A percentile compares a stretch with the other conserved stretches of the same genome.
Conservation (phyloP, 1,140 invertebrate species). For the Drosophila sulfurigaster region DNA sequence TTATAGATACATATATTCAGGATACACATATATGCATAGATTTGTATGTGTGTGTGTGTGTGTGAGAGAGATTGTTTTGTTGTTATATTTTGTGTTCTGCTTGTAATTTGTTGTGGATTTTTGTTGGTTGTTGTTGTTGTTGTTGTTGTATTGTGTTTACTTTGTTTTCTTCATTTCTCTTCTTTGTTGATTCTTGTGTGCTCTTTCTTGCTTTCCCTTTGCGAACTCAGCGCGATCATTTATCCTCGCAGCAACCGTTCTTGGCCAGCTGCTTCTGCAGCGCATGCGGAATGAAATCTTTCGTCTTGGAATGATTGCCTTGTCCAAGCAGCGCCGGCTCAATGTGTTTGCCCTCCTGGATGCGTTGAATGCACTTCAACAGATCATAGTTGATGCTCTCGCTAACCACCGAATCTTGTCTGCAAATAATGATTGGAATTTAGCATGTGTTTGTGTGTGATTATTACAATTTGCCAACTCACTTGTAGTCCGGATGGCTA, state of each 20-base stretch:
- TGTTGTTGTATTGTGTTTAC: neutral
- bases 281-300: constrained; percentile 90
- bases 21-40: constrained; percentile 11
- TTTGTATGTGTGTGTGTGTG: constrained; percentile 4
- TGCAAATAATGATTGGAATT: constrained; percentile 25
- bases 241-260: constrained; percentile 79
- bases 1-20: constrained; percentile 15
- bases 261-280: constrained; percentile 81
- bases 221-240: constrained; percentile 73
- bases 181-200: neutral
- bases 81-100: constrained; percentile 1
- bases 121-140: neutral
- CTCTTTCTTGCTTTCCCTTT: neutral
- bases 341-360: constrained; percentile 89
- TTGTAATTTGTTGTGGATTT: neutral
- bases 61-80: constrained; percentile 27
- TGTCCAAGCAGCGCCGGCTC: constrained; percentile 92
- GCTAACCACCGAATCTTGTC: constrained; percentile 93
- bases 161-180: neutral
- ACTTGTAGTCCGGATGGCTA: constrained; percentile 95
- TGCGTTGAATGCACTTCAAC: constrained; percentile 90
- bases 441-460: neutral
- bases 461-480: constrained; percentile 56
- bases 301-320: constrained; percentile 90
- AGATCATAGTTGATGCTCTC: constrained; percentile 98